Evolutionary conservation across 2,888 invertebrate species (phyloP).

Genomic region (Agriopis leucophaearia): DNA sequence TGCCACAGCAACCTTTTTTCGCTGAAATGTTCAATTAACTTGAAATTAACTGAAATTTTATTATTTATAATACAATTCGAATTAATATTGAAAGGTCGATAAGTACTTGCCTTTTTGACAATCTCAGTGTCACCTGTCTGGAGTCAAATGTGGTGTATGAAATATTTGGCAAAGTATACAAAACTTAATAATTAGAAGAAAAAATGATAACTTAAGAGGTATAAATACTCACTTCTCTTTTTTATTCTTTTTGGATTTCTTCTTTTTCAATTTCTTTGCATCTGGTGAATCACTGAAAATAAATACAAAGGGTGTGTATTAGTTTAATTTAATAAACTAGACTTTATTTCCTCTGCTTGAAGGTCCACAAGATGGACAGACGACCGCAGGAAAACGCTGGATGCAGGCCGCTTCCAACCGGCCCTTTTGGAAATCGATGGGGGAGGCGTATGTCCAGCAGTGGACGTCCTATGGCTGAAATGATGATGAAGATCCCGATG

Average conservation of each 20-base stretch:
- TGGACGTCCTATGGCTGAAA: too few relatives aligned
- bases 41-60: constrained; percentile 22
- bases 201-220: constrained; percentile 30
- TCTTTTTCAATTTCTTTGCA: constrained; percentile 91
- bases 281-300: constrained; percentile 90
- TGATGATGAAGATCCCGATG: too few relatives aligned
- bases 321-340: not conserved
- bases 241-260: constrained; percentile 92
- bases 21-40: constrained; percentile 67
- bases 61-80: not conserved
- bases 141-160: constrained; percentile 70
- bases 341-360: too few relatives aligned
- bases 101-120: constrained; percentile 81
- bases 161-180: constrained; percentile 47
- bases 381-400: too few relatives aligned
- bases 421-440: too few relatives aligned
- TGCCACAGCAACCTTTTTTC: constrained; percentile 80
- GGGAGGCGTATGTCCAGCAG: too few relatives aligned
- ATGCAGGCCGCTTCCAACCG: too few relatives aligned
- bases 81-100: constrained; percentile 21
- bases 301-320: constrained; percentile 26
- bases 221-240: constrained; percentile 88
- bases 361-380: too few relatives aligned
- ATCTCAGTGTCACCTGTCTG: constrained; percentile 79
- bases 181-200: constrained; percentile 35